These are phyloP conservation scores for Uria lomvia DNA, from an alignment of 2,113 vertebrate species.

Conservation along the genomic window DNA sequence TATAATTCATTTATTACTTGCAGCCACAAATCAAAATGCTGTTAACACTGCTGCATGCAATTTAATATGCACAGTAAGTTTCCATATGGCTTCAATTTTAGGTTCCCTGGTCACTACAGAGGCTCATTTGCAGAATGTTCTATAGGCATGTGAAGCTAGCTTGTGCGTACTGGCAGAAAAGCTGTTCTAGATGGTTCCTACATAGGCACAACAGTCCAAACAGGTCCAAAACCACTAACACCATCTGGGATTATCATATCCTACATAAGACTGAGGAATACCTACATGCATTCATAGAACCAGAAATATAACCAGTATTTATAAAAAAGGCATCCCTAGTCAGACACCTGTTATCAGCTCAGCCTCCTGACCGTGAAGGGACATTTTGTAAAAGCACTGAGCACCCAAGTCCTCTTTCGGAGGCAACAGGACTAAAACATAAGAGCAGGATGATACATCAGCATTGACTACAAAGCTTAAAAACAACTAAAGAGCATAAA, in stretches of 20 bases:
- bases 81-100: slow-evolving; percentile 76
- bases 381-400: background rate
- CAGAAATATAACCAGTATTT: background rate
- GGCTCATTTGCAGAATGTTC: slow-evolving; percentile 34
- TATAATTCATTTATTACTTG: slow-evolving; percentile 84
- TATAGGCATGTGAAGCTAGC: background rate
- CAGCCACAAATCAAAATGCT: slow-evolving; percentile 79
- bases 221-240: background rate
- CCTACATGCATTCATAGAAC: background rate
- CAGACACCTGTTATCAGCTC: background rate
- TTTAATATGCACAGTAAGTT: slow-evolving; percentile 77
- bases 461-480: background rate
- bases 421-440: background rate
- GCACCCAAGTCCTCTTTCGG: background rate
- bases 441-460: background rate
- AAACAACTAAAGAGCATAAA: background rate
- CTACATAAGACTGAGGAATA: background rate
- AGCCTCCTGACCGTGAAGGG: background rate
- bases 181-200: background rate
- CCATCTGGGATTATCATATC: background rate
- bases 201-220: background rate
- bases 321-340: background rate
- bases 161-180: background rate
- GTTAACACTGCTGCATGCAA: slow-evolving; percentile 75
- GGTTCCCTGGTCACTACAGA: slow-evolving; percentile 70